These are phyloP conservation scores for Trididemnum miniatum DNA, from an alignment of 23 tunicate genomes.

Conservation along the genomic window DNA sequence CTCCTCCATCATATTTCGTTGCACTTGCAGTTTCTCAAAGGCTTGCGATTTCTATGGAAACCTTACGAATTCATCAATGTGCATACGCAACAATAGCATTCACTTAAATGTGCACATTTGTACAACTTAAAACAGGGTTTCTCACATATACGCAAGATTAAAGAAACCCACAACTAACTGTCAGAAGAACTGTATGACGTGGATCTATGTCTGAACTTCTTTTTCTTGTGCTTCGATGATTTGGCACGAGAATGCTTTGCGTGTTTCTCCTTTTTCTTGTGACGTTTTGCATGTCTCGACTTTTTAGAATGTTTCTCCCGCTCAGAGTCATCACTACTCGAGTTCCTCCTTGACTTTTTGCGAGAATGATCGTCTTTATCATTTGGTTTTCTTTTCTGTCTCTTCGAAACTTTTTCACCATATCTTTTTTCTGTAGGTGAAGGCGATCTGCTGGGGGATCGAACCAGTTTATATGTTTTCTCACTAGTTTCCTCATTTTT, in stretches of 20 bases:
- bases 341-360: not conserved
- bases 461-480: conserved; percentile 48
- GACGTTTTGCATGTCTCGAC: not conserved
- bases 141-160: no score
- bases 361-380: not conserved
- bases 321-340: not conserved
- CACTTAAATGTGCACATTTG: no score
- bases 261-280: not conserved
- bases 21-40: no score
- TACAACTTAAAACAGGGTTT: no score
- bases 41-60: no score
- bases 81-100: no score
- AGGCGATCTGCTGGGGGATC: conserved; percentile 76
- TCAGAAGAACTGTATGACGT: not conserved
- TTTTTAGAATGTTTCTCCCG: not conserved
- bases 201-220: not conserved
- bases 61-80: no score
- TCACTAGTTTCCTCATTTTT: conserved; percentile 4
- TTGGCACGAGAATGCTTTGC: not conserved
- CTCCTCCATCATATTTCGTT: no score
- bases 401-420: conserved; percentile 17
- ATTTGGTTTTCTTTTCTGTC: conserved; percentile 25
- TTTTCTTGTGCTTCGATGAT: not conserved
- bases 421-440: conserved; percentile 16
- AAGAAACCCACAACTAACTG: not conserved